Percentiles rank a stretch among this genome's conserved stretches.
phyloP scores from a whole-genome alignment of 2,797 vertebrate genomes.

The Karalla daura region DNA sequence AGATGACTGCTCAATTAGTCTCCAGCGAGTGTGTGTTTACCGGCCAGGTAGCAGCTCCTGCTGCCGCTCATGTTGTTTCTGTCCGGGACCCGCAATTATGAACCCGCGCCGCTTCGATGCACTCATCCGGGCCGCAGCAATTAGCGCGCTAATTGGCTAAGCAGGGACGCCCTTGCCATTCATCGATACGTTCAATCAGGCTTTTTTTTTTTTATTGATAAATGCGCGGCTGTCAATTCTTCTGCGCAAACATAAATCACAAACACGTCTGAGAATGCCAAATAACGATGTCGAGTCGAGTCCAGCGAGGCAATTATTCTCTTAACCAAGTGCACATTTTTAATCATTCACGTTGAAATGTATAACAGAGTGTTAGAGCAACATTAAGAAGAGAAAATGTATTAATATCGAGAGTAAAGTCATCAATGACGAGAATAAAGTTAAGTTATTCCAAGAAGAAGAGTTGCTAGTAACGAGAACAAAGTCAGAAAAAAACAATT shows the following conservation, averaged over 20 bases:
- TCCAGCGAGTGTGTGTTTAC: conserved; percentile 46
- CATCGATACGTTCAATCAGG: conserved; percentile 55
- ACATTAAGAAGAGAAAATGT: too few relatives aligned
- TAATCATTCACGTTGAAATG: background rate
- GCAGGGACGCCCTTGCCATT: conserved; percentile 67
- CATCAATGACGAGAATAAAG: too few relatives aligned
- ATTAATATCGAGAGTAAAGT: too few relatives aligned
- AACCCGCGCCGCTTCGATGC: conserved; percentile 59
- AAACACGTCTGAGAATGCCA: conserved; percentile 7
- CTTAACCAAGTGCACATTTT: background rate
- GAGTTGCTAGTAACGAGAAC: too few relatives aligned
- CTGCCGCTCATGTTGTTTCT: conserved; percentile 54
- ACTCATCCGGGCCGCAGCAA: conserved; percentile 67
- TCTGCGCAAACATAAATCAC: conserved; percentile 4
- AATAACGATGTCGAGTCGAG: background rate
- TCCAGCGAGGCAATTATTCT: background rate
- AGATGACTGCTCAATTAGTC: conserved; percentile 68
- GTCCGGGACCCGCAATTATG: conserved; percentile 64
- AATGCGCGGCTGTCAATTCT: conserved; percentile 22
- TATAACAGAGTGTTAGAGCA: too few relatives aligned
- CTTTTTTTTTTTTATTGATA: conserved; percentile 25
- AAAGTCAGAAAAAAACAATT: too few relatives aligned
- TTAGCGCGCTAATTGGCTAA: conserved; percentile 73
- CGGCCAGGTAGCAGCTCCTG: conserved; percentile 37
- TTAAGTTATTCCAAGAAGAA: too few relatives aligned